Percentiles rank a stretch among this genome's conserved stretches.
Conservation (phyloP, 2,113 vertebrate species). For the Emydocephalus ijimae region DNA sequence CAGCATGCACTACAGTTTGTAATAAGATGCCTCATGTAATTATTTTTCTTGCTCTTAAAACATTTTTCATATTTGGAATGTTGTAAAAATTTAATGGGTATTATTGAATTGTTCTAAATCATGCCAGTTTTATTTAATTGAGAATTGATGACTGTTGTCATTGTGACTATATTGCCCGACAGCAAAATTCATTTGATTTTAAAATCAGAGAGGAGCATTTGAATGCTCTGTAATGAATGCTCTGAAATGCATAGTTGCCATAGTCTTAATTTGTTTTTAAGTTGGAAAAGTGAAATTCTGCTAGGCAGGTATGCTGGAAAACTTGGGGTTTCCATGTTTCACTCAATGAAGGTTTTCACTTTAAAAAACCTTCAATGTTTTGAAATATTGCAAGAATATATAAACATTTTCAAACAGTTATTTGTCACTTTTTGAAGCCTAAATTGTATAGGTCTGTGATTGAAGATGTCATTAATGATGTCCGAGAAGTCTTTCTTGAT, state of each 20-base stretch:
- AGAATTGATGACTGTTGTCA: neutral
- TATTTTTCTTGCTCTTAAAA: neutral
- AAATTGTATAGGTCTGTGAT: conserved; percentile 96
- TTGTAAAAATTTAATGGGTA: no score
- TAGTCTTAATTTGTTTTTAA: neutral
- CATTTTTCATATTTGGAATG: neutral
- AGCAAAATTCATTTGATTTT: neutral
- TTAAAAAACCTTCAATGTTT: neutral
- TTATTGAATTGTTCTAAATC: neutral
- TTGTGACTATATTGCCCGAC: neutral
- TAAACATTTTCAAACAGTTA: neutral
- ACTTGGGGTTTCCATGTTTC: neutral
- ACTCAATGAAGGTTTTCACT: neutral
- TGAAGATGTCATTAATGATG: conserved; percentile 97
- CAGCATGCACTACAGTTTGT: neutral
- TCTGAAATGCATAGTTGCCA: neutral
- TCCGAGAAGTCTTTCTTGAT: conserved; percentile 95
- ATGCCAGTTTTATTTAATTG: neutral
- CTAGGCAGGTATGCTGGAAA: neutral
- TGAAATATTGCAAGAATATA: neutral
- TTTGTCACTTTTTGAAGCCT: conserved; percentile 73
- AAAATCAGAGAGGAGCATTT: neutral
- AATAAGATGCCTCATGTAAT: neutral
- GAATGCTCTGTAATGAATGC: neutral
- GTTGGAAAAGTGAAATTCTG: neutral